These are phyloP conservation scores for Hesperophylax magnus DNA, from an alignment of 1,140 invertebrate species.

Conservation along the genomic window DNA sequence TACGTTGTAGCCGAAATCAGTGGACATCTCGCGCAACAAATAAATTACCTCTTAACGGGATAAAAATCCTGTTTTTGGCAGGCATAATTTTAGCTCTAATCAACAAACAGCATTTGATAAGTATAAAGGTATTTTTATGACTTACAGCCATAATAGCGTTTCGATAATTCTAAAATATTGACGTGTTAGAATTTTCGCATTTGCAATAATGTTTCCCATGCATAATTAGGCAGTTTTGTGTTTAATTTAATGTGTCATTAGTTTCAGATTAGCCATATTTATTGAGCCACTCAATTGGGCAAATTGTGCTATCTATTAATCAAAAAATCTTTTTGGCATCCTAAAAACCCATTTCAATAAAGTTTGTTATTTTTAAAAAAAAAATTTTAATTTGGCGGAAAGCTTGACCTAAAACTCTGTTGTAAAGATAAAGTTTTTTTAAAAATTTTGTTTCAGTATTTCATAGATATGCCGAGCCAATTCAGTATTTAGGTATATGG, in stretches of 20 bases:
- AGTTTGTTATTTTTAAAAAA: no score
- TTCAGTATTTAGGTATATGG: no score
- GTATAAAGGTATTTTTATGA: not conserved
- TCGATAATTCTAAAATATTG: not conserved
- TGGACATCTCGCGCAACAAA: not conserved
- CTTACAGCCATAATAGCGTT: not conserved
- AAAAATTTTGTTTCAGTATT: no score
- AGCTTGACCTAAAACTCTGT: no score
- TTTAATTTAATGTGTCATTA: not conserved
- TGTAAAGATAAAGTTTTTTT: no score
- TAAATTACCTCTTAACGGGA: not conserved
- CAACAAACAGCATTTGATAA: not conserved
- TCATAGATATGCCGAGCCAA: no score
- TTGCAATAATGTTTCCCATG: not conserved
- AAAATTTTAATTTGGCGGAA: no score
- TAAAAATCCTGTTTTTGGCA: not conserved
- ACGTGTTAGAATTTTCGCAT: not conserved
- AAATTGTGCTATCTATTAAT: no score
- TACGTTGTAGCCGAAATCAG: slow-evolving; percentile 5
- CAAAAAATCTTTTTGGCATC: no score
- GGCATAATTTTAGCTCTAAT: not conserved
- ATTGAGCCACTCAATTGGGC: no score
- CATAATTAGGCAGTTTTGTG: not conserved
- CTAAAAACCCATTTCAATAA: no score
- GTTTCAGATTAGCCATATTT: not conserved